These are phyloP conservation scores for Drosophila ananassae DNA, from an alignment of 1,140 invertebrate species.

Conservation along the genomic window DNA sequence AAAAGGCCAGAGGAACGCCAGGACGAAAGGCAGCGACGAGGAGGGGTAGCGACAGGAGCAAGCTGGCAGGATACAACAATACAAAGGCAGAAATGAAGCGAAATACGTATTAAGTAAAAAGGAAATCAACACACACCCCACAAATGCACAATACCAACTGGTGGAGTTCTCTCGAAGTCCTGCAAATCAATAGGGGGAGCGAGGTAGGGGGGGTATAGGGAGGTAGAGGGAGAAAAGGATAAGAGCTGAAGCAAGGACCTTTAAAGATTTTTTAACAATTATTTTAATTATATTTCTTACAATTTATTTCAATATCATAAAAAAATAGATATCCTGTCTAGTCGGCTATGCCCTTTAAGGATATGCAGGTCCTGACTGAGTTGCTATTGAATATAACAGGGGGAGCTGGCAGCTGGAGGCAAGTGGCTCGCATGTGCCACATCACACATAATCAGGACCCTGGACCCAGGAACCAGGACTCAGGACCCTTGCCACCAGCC, in stretches of 20 bases:
- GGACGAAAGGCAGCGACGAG: not conserved
- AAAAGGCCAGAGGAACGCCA: slow-evolving; percentile 30
- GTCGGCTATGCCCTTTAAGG: slow-evolving; percentile 7
- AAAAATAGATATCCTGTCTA: not conserved
- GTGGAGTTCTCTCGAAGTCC: too few relatives aligned
- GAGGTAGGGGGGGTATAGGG: not conserved
- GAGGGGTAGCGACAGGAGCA: not conserved
- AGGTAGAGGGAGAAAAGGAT: not conserved
- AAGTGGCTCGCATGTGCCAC: slow-evolving; percentile 13
- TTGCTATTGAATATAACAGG: slow-evolving; percentile 49
- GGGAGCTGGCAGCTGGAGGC: slow-evolving; percentile 1
- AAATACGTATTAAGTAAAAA: slow-evolving; percentile 76
- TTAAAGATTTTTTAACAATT: too few relatives aligned
- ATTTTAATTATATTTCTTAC: not conserved
- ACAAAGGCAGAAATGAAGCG: slow-evolving; percentile 68
- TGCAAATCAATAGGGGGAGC: not conserved
- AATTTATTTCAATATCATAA: not conserved
- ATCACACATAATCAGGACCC: slow-evolving; percentile 60
- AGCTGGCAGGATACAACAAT: slow-evolving; percentile 34
- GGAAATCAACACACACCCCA: slow-evolving; percentile 50
- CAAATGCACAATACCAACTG: slow-evolving; percentile 5
- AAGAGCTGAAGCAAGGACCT: not conserved
- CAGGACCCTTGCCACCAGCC: slow-evolving; percentile 17
- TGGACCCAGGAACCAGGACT: slow-evolving; percentile 47
- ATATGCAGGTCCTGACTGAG: not conserved